Conservation (phyloP, 2,888 invertebrate species). For the Papilio gigon region DNA sequence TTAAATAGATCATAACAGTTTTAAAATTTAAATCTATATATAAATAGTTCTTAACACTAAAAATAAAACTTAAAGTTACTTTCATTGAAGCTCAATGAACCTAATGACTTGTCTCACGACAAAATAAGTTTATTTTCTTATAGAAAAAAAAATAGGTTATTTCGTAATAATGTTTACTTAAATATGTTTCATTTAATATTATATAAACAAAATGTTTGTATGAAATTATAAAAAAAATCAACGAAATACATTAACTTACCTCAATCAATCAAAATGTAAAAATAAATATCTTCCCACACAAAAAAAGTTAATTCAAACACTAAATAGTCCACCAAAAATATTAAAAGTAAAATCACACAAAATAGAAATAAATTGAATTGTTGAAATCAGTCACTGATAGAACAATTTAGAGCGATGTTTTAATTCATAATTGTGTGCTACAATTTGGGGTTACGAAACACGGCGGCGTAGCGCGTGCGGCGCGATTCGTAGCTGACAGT, state of each 20-base stretch:
- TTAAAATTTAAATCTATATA: not conserved
- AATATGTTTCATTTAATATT: not conserved
- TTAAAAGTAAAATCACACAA: conserved; percentile 16
- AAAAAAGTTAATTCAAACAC: conserved; percentile 43
- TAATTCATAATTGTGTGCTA: conserved; percentile 52
- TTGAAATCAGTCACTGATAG: conserved; percentile 11
- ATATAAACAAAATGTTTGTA: not conserved
- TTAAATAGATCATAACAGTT: not conserved
- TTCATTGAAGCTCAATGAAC: not conserved
- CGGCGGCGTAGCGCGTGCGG: conserved; percentile 43
- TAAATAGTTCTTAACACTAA: not conserved
- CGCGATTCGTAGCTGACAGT: conserved; percentile 47
- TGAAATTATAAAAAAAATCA: conserved; percentile 26
- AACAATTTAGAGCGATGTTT: conserved; percentile 43
- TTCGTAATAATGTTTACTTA: not conserved
- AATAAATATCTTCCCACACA: conserved; percentile 45
- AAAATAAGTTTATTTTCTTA: not conserved
- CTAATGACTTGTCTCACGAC: not conserved
- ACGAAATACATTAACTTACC: conserved; percentile 46
- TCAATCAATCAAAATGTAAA: conserved; percentile 45
- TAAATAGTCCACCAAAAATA: conserved; percentile 43
- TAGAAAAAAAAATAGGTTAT: not conserved
- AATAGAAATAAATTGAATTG: not conserved
- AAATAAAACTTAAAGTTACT: not conserved
- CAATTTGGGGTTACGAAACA: conserved; percentile 46